A percentile compares a stretch with the other conserved stretches of the same genome.
These are phyloP conservation scores for Chionodraco myersi DNA, from an alignment of 2,113 vertebrate genomes.

Conservation along the genomic window DNA sequence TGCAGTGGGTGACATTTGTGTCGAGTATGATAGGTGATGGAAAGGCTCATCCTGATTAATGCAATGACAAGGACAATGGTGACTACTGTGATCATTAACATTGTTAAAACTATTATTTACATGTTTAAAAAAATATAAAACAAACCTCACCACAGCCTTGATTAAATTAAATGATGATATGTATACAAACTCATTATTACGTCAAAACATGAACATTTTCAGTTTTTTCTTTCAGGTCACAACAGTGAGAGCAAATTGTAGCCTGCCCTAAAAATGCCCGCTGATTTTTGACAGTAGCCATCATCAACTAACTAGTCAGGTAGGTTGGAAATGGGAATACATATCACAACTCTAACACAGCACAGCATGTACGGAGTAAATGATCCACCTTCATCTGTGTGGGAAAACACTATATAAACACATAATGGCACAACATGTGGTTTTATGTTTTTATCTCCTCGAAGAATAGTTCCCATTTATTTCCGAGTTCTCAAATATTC, in stretches of 20 bases:
- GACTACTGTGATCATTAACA: slow-evolving; percentile 7
- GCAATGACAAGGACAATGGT: slow-evolving; percentile 7
- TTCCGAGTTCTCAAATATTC: background rate
- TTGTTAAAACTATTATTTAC: slow-evolving; percentile 3
- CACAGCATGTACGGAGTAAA: background rate
- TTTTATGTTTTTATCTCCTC: background rate
- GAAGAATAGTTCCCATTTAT: background rate
- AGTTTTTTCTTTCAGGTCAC: background rate
- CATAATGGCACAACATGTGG: background rate
- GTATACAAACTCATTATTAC: background rate
- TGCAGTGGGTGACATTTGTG: slow-evolving; percentile 56
- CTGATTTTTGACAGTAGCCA: slow-evolving; percentile 22
- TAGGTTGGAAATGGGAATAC: background rate
- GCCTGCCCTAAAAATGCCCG: background rate
- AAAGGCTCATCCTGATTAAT: slow-evolving; percentile 11
- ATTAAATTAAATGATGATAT: background rate
- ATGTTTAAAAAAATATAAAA: background rate
- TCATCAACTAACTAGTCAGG: slow-evolving; percentile 16
- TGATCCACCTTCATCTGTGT: background rate
- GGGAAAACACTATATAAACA: background rate
- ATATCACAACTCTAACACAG: background rate
- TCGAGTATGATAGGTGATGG: slow-evolving; percentile 24
- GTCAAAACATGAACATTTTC: slow-evolving; percentile 10
- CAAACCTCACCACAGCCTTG: background rate
- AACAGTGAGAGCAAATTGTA: background rate